These are phyloP conservation scores for Tiphia femorata DNA, from an alignment of 2,888 invertebrate genomes.

Conservation along the genomic window DNA sequence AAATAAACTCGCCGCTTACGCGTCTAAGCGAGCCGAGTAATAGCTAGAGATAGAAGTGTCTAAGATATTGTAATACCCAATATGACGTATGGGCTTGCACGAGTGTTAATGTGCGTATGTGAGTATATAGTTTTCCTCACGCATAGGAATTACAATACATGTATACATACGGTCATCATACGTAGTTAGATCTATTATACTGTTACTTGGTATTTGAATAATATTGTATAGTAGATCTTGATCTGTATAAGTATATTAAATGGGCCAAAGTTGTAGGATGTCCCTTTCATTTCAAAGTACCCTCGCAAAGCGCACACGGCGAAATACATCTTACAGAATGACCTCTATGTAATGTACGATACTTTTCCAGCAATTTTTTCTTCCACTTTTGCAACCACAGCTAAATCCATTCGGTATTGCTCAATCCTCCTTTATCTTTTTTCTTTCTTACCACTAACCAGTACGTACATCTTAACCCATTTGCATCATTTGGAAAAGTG, in stretches of 20 bases:
- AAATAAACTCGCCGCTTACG: slow-evolving; percentile 30
- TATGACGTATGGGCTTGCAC: slow-evolving; percentile 25
- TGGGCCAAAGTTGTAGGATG: slow-evolving; percentile 53
- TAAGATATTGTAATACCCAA: slow-evolving; percentile 35
- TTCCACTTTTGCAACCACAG: too few species aligned
- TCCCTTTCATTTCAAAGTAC: too few species aligned
- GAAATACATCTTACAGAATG: too few species aligned
- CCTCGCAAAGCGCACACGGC: too few species aligned
- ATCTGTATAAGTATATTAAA: slow-evolving; percentile 57
- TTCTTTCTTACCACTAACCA: too few species aligned
- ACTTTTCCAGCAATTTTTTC: too few species aligned
- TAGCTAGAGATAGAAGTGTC: slow-evolving; percentile 35
- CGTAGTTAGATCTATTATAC: slow-evolving; percentile 47
- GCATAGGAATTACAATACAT: slow-evolving; percentile 36
- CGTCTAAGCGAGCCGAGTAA: slow-evolving; percentile 28
- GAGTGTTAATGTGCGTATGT: slow-evolving; percentile 37
- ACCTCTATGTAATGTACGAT: too few species aligned
- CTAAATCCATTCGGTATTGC: too few species aligned
- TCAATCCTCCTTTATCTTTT: too few species aligned
- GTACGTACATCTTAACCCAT: too few species aligned
- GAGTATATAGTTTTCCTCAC: slow-evolving; percentile 29
- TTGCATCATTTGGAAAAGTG: too few species aligned
- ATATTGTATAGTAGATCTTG: slow-evolving; percentile 58
- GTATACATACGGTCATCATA: slow-evolving; percentile 33
- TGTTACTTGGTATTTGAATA: slow-evolving; percentile 49